These are phyloP conservation scores for Aporophyla lueneburgensis DNA, from an alignment of 2,888 invertebrate genomes.

Conservation along the genomic window DNA sequence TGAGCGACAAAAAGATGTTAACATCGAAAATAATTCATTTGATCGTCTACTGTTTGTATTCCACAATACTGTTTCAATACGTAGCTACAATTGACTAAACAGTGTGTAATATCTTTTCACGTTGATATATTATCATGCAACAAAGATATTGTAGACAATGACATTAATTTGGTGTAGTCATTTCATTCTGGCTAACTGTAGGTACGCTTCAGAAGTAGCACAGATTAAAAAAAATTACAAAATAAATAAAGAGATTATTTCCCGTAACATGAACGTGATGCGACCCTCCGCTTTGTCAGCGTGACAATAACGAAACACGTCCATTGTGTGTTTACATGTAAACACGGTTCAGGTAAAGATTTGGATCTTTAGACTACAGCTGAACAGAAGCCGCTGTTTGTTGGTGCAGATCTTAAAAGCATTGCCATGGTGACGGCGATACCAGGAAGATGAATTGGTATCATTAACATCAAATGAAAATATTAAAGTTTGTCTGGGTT, in stretches of 20 bases:
- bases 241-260: neutral
- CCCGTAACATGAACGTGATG: neutral
- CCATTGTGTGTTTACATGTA: constrained; percentile 23
- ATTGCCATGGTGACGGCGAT: neutral
- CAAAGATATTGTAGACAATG: neutral
- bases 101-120: neutral
- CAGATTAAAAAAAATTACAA: neutral
- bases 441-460: constrained; percentile 6
- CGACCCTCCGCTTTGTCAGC: constrained; percentile 7
- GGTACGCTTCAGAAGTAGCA: neutral
- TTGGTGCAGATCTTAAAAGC: neutral
- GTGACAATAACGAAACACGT: constrained; percentile 22
- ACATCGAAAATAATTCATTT: neutral
- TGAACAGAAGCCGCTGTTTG: constrained; percentile 5
- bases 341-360: constrained; percentile 2
- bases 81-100: neutral
- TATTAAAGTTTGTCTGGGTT: neutral
- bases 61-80: neutral
- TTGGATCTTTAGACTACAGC: neutral
- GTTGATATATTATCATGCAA: neutral
- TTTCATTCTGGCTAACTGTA: neutral
- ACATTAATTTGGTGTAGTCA: too few relatives aligned
- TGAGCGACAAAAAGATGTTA: neutral
- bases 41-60: neutral
- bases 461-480: neutral